A percentile compares a stretch with the other conserved stretches of the same genome.
phyloP scores from a whole-genome alignment of 2,888 invertebrate species.

The Ariolimax columbianus region DNA sequence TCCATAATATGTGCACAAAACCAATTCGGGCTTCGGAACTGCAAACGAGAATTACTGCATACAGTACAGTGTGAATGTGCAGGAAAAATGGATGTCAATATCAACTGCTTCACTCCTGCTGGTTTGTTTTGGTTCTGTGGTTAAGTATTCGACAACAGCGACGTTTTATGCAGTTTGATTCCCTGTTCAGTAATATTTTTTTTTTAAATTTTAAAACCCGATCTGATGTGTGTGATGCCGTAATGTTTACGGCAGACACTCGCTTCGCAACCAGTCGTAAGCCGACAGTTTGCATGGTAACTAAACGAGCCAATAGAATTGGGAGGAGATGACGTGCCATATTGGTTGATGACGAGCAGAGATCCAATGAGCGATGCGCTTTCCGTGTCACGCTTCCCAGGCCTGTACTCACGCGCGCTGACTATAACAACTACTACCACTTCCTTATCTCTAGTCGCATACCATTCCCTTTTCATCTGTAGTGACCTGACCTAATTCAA shows the following conservation, averaged over 20 bases:
- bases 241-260: constrained; percentile 32
- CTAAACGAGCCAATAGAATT: background rate
- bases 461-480: background rate
- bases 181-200: background rate
- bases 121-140: background rate
- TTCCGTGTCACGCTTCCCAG: background rate
- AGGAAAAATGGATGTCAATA: background rate
- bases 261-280: constrained; percentile 12
- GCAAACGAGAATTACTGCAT: background rate
- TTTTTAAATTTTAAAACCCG: background rate
- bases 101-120: background rate
- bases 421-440: constrained; percentile 10
- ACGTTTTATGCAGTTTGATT: background rate
- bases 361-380: background rate
- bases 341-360: background rate
- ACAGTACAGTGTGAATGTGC: too few relatives aligned
- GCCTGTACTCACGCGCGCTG: background rate
- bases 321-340: constrained; percentile 6
- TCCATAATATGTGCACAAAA: too few relatives aligned
- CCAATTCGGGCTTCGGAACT: too few relatives aligned
- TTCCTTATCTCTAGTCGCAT: background rate
- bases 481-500: background rate
- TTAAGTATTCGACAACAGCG: background rate
- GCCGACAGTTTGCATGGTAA: background rate
- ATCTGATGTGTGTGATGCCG: background rate